Percentiles rank a stretch among this genome's conserved stretches.
Conservation (phyloP, 2,888 invertebrate species). For the Chouioia cunea region DNA sequence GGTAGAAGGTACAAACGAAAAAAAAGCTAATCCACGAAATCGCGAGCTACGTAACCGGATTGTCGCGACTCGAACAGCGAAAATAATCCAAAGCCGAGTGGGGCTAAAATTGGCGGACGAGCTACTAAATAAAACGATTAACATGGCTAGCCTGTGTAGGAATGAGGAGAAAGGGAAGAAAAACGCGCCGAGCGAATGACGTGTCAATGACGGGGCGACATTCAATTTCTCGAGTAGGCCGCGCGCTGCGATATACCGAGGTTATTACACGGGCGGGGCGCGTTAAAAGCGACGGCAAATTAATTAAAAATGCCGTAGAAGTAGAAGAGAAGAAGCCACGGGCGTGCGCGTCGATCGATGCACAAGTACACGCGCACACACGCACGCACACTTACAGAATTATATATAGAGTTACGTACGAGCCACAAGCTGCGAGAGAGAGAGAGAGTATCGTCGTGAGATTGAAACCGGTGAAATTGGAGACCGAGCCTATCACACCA, state of each 20-base stretch:
- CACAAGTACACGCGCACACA: background rate
- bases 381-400: background rate
- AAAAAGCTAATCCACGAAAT: too few species aligned
- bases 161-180: too few species aligned
- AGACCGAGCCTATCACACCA: conserved; percentile 66
- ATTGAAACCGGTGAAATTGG: conserved; percentile 50
- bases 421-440: background rate
- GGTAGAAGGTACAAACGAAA: too few species aligned
- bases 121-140: too few species aligned
- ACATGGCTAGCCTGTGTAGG: too few species aligned
- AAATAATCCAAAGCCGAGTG: too few species aligned
- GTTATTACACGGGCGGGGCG: background rate
- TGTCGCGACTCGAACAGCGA: too few species aligned
- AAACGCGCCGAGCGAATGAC: background rate
- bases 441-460: conserved; percentile 9
- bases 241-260: background rate
- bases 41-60: too few species aligned
- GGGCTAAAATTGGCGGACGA: too few species aligned
- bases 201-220: conserved; percentile 25
- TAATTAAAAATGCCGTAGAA: conserved; percentile 37
- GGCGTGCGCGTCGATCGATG: conserved; percentile 1
- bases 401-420: too few species aligned
- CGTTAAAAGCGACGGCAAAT: background rate
- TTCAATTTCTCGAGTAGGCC: conserved; percentile 20
- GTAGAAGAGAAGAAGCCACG: conserved; percentile 6